Percentiles rank a stretch among this genome's conserved stretches.
phyloP scores from a whole-genome alignment of 1,140 invertebrate species.

The Trypoxylus dichotomus region DNA sequence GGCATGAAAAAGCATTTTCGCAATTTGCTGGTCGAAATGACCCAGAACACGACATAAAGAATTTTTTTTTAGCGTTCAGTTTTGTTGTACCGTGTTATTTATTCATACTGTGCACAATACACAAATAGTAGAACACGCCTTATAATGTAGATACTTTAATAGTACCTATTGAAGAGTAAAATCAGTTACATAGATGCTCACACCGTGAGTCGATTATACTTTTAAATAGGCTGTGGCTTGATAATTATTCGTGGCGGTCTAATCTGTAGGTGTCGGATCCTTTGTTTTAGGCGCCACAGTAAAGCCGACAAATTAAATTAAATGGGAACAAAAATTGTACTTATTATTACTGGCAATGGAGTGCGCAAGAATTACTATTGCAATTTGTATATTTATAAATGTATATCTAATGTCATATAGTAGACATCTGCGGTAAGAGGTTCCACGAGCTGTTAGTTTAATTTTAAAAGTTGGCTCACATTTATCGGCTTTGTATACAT shows the following conservation, averaged over 20 bases:
- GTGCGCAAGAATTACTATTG: no score
- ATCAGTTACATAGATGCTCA: neutral
- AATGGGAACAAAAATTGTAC: neutral
- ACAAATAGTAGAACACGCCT: neutral
- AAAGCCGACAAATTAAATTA: neutral
- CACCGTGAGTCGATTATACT: neutral
- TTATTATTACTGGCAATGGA: neutral
- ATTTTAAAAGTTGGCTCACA: neutral
- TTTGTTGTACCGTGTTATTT: no score
- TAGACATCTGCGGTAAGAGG: neutral
- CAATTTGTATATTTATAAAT: no score
- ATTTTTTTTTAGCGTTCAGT: no score
- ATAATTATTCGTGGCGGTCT: neutral
- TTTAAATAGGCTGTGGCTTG: neutral
- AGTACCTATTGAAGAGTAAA: neutral
- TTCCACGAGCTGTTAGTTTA: neutral
- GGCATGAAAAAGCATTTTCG: no score
- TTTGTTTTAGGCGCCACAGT: slow-evolving; percentile 10
- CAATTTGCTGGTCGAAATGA: no score
- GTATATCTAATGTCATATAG: no score
- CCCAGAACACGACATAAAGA: no score
- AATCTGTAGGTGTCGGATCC: neutral
- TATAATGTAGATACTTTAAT: neutral
- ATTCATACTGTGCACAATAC: no score
- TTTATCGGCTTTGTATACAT: neutral